These are phyloP conservation scores for Petrophora chlorosata DNA, from an alignment of 2,888 invertebrate genomes.

Conservation along the genomic window DNA sequence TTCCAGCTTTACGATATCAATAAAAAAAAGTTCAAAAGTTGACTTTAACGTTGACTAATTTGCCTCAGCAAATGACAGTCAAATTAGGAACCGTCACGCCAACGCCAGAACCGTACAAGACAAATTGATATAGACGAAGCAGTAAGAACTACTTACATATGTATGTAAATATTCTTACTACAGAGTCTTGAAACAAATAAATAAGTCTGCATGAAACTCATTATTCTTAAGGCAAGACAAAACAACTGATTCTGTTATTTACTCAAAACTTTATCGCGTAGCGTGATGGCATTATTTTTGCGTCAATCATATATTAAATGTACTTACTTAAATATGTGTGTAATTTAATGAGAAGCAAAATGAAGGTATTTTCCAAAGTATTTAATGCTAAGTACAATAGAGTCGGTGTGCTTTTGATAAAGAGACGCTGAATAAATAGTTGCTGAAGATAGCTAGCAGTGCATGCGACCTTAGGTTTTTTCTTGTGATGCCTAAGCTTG, in stretches of 20 bases:
- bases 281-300: slow-evolving; percentile 29
- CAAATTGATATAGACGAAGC: too few species aligned
- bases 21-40: too few species aligned
- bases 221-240: slow-evolving; percentile 37
- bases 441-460: slow-evolving; percentile 7
- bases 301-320: slow-evolving; percentile 23
- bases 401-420: slow-evolving; percentile 8
- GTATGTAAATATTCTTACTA: slow-evolving; percentile 1
- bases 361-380: slow-evolving; percentile 26
- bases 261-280: slow-evolving; percentile 40
- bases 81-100: too few species aligned
- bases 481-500: not conserved
- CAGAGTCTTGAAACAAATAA: slow-evolving; percentile 2
- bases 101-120: too few species aligned
- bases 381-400: slow-evolving; percentile 40
- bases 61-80: too few species aligned
- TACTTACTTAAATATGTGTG: slow-evolving; percentile 22
- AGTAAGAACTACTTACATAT: not conserved
- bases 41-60: too few species aligned
- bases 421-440: slow-evolving; percentile 11
- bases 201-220: slow-evolving; percentile 23
- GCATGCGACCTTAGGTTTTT: not conserved
- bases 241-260: slow-evolving; percentile 45
- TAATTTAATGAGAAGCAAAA: slow-evolving; percentile 23
- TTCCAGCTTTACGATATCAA: too few species aligned